phyloP scores from a whole-genome alignment of 2,888 invertebrate genomes.

The Drosophila nigritarsus region DNA sequence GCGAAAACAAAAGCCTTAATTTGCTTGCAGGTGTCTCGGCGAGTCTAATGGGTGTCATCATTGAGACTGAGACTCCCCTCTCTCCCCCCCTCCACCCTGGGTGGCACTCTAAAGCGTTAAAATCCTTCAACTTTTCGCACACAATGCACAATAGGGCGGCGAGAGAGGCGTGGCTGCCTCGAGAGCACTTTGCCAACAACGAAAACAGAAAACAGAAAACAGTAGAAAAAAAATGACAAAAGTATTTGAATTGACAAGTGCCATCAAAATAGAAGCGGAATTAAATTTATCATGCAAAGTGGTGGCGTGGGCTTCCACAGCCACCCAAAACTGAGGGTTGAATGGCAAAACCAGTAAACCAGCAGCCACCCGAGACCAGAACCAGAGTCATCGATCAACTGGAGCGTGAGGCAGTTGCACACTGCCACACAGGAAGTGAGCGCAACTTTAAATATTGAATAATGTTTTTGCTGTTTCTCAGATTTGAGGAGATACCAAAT shows the following conservation, averaged over 20 bases:
- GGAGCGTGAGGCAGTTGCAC: conserved; percentile 56
- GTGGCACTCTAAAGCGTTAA: conserved; percentile 68
- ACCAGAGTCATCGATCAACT: conserved; percentile 78
- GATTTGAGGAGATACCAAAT: conserved; percentile 21
- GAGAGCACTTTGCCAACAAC: conserved; percentile 66
- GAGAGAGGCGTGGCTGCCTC: conserved; percentile 51
- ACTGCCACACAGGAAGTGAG: conserved; percentile 32
- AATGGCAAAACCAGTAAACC: conserved; percentile 16
- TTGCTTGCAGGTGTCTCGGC: conserved; percentile 69
- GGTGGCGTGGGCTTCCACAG: conserved; percentile 33
- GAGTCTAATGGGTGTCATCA: conserved; percentile 58
- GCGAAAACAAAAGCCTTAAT: conserved; percentile 61
- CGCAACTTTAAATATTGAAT: conserved; percentile 74
- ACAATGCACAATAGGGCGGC: conserved; percentile 40
- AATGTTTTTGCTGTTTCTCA: conserved; percentile 52
- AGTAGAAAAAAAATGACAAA: conserved; percentile 61
- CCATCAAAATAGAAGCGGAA: conserved; percentile 82
- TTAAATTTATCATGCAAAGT: conserved; percentile 80
- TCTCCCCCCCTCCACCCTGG: background rate
- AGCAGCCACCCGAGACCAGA: conserved; percentile 16
- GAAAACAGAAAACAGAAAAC: conserved; percentile 49
- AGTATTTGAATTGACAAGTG: conserved; percentile 81
- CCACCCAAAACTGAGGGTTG: conserved; percentile 41
- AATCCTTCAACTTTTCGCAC: conserved; percentile 79
- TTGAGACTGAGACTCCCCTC: conserved; percentile 28